Base-by-base conservation (phyloP, 2,797 vertebrate genomes). In the Pseudomugil gertrudae region DNA sequence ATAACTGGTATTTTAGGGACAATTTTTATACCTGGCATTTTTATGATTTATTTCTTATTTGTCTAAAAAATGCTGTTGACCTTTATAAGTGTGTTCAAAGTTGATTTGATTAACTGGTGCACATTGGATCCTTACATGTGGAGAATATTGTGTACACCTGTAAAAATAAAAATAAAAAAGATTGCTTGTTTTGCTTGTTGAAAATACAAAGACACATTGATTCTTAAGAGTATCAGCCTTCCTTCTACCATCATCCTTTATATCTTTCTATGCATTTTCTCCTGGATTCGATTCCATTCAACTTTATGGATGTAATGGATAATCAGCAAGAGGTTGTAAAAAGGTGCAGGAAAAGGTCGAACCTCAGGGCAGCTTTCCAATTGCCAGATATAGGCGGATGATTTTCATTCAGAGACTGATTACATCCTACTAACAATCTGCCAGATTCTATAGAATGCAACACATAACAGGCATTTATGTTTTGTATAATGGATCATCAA, bases 201-300 rank as follows among this genome's bases (percentile, higher is more conserved):
- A 67, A 77, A 84, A 84, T 80, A 80, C 70, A 79, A 80, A 78
- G 76, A 78, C n/a, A 79, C 50, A 78, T 81, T 74, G 81, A 83
- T 84, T 86, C 72, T 76, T 72, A 76, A 68, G 67, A 75, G 67
- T 63, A 62, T 67, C 69, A 74, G 69, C 84, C 85, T 86, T 87
- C 80, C 72, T 83, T 53, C 50, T 66, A 76, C 78, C 84, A 86
- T 52, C 14, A 52, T 64, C 81, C 76, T 64, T 79, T 61, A 76
- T 79, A 65, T 81, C 81, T 73, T 56, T 69, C 36, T 64, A 70
- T 81, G 72, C 67, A 77, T 76, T 83, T 79, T 50, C 75, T 80
- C 45, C 76, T 81, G 75, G 62, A 84, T 72, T n/a, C n/a, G n/a
- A n/a, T n/a, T n/a, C n/a, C n/a, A n/a, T n/a, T n/a, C n/a, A n/a